Conservation (phyloP, 2,888 invertebrate genomes). For the Orthonychiurus folsomi region DNA sequence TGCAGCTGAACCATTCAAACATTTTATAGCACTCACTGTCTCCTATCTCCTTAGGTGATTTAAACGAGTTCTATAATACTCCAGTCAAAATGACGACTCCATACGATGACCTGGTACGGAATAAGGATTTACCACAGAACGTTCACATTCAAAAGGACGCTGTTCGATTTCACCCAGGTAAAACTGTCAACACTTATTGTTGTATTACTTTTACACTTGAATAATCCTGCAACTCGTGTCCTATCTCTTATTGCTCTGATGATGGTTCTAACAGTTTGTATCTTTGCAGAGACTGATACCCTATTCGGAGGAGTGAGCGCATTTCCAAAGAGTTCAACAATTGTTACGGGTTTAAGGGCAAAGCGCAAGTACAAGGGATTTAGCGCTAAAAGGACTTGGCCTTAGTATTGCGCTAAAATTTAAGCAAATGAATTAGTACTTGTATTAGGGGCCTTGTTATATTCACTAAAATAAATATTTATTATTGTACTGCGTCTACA, state of each 20-base stretch:
- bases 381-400: slow-evolving; percentile 51
- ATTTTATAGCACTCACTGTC: too few relatives aligned
- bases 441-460: too few relatives aligned
- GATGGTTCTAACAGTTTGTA: neutral
- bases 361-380: slow-evolving; percentile 71
- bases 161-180: slow-evolving; percentile 72
- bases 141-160: slow-evolving; percentile 74
- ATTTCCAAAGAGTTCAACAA: slow-evolving; percentile 72
- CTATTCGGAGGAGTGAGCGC: slow-evolving; percentile 69
- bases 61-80: slow-evolving; percentile 62
- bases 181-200: slow-evolving; percentile 23
- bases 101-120: slow-evolving; percentile 59
- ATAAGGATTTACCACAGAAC: slow-evolving; percentile 70
- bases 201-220: neutral
- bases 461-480: too few relatives aligned
- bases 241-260: neutral
- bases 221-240: too few relatives aligned
- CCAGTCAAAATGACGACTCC: slow-evolving; percentile 62
- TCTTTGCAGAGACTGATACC: slow-evolving; percentile 55
- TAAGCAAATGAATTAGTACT: too few relatives aligned
- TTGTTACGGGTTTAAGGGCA: slow-evolving; percentile 72
- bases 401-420: neutral
- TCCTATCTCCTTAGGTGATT: slow-evolving; percentile 58
- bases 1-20: too few relatives aligned
- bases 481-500: too few relatives aligned